Evolutionary conservation across 2,113 vertebrate genomes (phyloP), one percentile per base, ranked within the genome.

Genomic region (Calypte anna): DNA sequence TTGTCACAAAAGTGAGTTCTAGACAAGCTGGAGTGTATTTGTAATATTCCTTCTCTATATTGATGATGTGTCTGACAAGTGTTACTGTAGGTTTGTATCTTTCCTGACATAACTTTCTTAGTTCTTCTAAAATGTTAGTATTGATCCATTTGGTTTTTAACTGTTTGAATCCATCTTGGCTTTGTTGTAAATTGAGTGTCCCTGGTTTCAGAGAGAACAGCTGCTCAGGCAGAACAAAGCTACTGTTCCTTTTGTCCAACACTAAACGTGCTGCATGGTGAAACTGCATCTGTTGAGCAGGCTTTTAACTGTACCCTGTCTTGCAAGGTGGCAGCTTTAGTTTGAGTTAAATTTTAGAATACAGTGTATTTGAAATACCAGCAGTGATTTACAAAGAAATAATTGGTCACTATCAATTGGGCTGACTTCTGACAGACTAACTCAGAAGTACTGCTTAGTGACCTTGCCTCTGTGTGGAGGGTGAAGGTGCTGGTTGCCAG

Each of bases 11-110:
- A 75, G 62, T 18, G 20, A 72, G 21, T 68, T 72, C 72, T 27
- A 25, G 31, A 7, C 30, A 50, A 59, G 20, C 23, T 22, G 31
- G 46, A 51, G 12, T 7, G 3, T 46, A 17, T 10, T 10, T 1
- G 1, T 46, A 31, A 21, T 31, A 13, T 5, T 63, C 5, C 46
- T 66, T 36, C 16, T 72, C 58, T 69, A 43, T 36, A 10, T 13
- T 70, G 53, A 21, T 63, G 53, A 21, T 10, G 8, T 10, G 8
- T 54, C 69, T 78, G 55, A 22, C 28, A 38, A 61, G 44, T 58
- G 31, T 46, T 62, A 20, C 0, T 38, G 4, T 2, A 53, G 17
- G n/a, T 4, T 19, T 76, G 14, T 48, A 4, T 1, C 1, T 10
- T 57, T 86, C 19, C 36, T 55, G 24, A 59, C 7, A 5, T 23